Conservation (phyloP, 2,888 invertebrate species). For the Metalampra italica region DNA sequence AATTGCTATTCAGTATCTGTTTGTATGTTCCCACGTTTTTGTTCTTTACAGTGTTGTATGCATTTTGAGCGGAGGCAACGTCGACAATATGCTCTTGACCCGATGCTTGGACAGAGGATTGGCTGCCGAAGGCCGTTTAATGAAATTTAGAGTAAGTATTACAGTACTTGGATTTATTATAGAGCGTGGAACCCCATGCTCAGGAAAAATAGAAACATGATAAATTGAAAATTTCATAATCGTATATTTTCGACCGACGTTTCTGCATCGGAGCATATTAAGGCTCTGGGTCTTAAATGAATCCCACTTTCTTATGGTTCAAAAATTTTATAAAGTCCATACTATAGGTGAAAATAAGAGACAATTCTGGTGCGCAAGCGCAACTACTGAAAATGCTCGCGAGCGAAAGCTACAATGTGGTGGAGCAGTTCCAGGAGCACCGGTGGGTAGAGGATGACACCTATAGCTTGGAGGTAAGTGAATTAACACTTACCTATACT, state of each 20-base stretch:
- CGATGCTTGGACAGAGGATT: conserved; percentile 92
- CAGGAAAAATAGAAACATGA: too few species aligned
- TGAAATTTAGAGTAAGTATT: conserved; percentile 66
- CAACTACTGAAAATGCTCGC: conserved; percentile 85
- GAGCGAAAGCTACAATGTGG: conserved; percentile 87
- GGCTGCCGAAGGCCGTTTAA: conserved; percentile 89
- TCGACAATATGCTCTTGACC: conserved; percentile 90
- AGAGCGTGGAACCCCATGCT: too few species aligned
- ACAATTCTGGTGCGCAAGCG: conserved; percentile 79
- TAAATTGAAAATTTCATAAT: too few species aligned
- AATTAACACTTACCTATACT: neutral
- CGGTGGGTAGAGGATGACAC: conserved; percentile 93
- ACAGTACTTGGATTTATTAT: too few species aligned
- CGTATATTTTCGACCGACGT: too few species aligned
- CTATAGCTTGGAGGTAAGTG: conserved; percentile 69
- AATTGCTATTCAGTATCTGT: too few species aligned
- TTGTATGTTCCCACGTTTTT: conserved; percentile 39
- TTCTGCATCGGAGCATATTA: too few species aligned
- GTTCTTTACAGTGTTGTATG: conserved; percentile 85
- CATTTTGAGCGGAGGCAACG: conserved; percentile 91
- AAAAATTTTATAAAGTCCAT: too few species aligned
- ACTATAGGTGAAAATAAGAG: conserved; percentile 46
- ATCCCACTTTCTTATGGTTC: too few species aligned
- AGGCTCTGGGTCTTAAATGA: too few species aligned
- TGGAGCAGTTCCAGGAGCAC: conserved; percentile 94